Evolutionary conservation across 2,113 vertebrate species (phyloP), one percentile per base, ranked within the genome.

Genomic region (Marmota flaviventris): DNA sequence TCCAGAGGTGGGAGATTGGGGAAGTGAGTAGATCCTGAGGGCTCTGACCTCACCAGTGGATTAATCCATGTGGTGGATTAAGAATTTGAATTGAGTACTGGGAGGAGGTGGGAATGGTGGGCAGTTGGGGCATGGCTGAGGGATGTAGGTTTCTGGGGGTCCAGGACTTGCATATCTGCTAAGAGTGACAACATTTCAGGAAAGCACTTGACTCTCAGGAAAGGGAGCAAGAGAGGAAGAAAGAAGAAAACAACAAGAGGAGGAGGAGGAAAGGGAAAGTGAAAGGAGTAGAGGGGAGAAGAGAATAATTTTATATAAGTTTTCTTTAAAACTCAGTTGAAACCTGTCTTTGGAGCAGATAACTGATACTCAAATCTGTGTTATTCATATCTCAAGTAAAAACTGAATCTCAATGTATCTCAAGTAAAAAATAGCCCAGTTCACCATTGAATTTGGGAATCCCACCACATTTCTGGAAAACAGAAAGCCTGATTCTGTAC

Each of bases 391-490:
- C 39, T 89, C 11, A 2, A 94, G 76, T 56, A 82, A 96, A 92
- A 96, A 82, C 32, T 18, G 94, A 86, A 83, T 79, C 17, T 92
- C 82, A 51, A 32, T 12, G 73, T 84, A 22, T 70, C 51, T 32
- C 48, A 77, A 39, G 13, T 48, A 72, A 94, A 84, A 65, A 65
- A 65, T 69, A 85, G 48, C 96, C 70, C 84, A 96, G 83, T 79
- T 97, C 95, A 84, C 63, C 93, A 97, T 70, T 96, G 97, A 98
- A 98, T 95, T 91, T 89, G 82, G 89, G 25, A 86, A 78, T 86
- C 85, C 97, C 91, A 96, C 93, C 67, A n/a, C 76, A 88, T 96
- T 95, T 96, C 92, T 81, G 95, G 91, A 96, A 98, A 98, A 90
- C 32, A 98, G 96, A 97, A 85, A 95, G 8, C 48, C 22, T 0